phyloP scores from a whole-genome alignment of 2,797 vertebrate species.

The Threskiornis aethiopicus region DNA sequence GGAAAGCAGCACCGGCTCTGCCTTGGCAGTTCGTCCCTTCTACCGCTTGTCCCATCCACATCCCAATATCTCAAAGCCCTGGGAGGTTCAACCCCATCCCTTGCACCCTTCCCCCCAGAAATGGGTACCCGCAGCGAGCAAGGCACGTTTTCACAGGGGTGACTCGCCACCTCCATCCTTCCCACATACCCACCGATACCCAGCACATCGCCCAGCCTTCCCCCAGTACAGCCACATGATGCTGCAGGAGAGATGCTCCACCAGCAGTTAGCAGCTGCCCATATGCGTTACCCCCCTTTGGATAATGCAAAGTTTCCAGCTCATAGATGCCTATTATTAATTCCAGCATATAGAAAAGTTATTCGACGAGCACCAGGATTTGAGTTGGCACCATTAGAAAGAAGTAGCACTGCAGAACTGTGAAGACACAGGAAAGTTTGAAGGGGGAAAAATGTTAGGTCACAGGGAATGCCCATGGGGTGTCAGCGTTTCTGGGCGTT shows the following conservation, averaged over 20 bases:
- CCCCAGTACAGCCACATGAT: accelerated
- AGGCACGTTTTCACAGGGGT: neutral
- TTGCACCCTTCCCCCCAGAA: neutral
- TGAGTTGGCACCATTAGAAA: neutral
- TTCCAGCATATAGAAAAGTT: neutral
- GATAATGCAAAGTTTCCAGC: neutral
- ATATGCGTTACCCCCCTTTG: neutral
- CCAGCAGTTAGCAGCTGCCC: neutral
- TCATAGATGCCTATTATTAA: neutral
- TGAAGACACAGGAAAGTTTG: neutral
- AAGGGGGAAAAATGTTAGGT: neutral
- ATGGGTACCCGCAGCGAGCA: neutral
- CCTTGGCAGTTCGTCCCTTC: neutral
- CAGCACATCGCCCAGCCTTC: neutral
- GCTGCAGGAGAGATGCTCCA: neutral
- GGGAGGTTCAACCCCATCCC: neutral
- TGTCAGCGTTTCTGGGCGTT: neutral
- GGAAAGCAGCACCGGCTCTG: slow-evolving; percentile 8
- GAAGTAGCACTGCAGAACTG: neutral
- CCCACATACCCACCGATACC: neutral
- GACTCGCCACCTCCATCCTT: neutral
- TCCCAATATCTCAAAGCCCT: neutral
- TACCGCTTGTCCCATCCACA: neutral
- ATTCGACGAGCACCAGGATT: neutral
- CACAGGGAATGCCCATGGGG: neutral